Percentiles rank a stretch among this genome's conserved stretches.
Conservation (phyloP, 2,888 invertebrate species). For the Oligia strigilis region DNA sequence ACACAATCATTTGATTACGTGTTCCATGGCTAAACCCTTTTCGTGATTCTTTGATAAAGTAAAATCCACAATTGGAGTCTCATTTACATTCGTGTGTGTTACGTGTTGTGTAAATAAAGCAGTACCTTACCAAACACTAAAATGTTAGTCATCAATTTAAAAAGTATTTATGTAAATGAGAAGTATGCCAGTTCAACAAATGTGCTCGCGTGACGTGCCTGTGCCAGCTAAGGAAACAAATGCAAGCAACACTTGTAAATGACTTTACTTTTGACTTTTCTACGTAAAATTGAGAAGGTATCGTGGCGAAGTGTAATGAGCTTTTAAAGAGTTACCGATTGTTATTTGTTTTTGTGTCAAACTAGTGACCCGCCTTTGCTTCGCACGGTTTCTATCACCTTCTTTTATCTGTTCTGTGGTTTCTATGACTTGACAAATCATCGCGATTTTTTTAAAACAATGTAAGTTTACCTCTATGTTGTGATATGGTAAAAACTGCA, state of each 20-base stretch:
- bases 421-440: neutral
- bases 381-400: neutral
- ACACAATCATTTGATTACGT: neutral
- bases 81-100: neutral
- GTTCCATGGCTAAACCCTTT: neutral
- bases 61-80: neutral
- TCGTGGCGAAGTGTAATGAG: neutral
- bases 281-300: neutral
- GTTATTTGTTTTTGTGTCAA: neutral
- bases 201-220: conserved; percentile 46
- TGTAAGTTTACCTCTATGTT: neutral
- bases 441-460: neutral
- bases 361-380: neutral
- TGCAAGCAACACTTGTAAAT: conserved; percentile 45
- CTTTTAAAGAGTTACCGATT: neutral
- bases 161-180: conserved; percentile 49
- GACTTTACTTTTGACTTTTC: conserved; percentile 30
- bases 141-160: conserved; percentile 28
- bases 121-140: neutral
- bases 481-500: neutral
- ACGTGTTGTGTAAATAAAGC: conserved; percentile 10
- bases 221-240: conserved; percentile 25
- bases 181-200: conserved; percentile 27
- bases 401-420: too few relatives aligned
- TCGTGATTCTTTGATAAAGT: neutral